Percentiles rank a stretch among this genome's conserved stretches.
These are phyloP conservation scores for Acromyrmex heyeri DNA, from an alignment of 1,140 invertebrate genomes.

Conservation along the genomic window DNA sequence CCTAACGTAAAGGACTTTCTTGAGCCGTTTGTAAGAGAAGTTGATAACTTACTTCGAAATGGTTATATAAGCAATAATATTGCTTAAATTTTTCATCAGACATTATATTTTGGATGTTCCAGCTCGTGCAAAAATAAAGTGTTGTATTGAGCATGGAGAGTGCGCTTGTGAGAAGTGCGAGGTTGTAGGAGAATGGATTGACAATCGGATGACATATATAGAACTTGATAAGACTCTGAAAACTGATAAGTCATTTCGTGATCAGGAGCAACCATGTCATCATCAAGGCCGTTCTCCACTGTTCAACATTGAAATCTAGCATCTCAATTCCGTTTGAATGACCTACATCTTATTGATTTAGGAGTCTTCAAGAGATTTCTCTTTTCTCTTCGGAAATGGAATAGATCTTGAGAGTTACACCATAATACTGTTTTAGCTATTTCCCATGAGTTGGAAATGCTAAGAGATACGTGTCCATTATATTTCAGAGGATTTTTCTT, in stretches of 20 bases:
- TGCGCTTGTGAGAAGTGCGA: neutral
- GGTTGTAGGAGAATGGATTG: slow-evolving; percentile 10
- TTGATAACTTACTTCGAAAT: neutral
- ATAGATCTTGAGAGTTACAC: slow-evolving; percentile 4
- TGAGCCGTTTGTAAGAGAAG: neutral
- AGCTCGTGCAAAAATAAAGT: slow-evolving; percentile 10
- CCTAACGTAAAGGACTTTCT: neutral
- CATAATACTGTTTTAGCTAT: slow-evolving; percentile 24
- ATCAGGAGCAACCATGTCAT: slow-evolving; percentile 10
- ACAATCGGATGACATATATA: neutral
- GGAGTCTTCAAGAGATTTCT: slow-evolving; percentile 2
- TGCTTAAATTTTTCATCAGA: slow-evolving; percentile 1
- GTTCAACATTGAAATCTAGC: slow-evolving; percentile 4
- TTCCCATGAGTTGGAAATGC: neutral
- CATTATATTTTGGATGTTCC: slow-evolving; percentile 4
- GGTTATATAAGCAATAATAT: neutral
- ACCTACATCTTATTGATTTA: slow-evolving; percentile 24
- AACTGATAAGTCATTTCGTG: neutral
- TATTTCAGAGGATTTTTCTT: neutral
- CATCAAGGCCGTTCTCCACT: neutral
- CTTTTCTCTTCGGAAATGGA: slow-evolving; percentile 6
- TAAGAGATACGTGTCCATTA: neutral
- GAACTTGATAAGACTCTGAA: neutral
- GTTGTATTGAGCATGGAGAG: slow-evolving; percentile 1
- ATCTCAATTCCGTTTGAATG: slow-evolving; percentile 11